These are phyloP conservation scores for Anguilla marmorata DNA, from an alignment of 2,797 vertebrate genomes.

Conservation along the genomic window DNA sequence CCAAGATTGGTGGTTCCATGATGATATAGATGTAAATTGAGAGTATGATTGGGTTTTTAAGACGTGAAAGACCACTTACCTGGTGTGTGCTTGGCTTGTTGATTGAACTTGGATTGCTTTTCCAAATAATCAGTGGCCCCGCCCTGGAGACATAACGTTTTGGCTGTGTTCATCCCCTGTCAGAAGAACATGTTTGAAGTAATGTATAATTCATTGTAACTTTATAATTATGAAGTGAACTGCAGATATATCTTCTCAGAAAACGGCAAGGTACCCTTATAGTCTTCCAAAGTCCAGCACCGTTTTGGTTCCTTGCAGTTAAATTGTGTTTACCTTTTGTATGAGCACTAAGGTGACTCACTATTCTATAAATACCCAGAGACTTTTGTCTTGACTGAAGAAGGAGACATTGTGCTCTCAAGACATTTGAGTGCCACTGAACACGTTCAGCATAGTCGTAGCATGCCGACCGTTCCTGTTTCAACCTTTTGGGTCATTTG, in stretches of 20 bases:
- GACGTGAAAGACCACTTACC: too few relatives aligned
- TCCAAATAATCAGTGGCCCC: neutral
- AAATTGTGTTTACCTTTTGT: conserved; percentile 20
- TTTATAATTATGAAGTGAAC: neutral
- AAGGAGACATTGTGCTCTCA: neutral
- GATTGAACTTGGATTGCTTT: neutral
- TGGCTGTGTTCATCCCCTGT: neutral
- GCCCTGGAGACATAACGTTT: neutral
- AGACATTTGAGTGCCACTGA: neutral
- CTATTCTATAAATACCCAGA: neutral
- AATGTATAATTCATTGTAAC: neutral
- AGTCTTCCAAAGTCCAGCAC: neutral
- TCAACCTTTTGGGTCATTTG: neutral
- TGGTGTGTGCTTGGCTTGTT: neutral
- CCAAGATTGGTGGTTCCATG: neutral
- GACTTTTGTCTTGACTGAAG: conserved; percentile 1
- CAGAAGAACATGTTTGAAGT: neutral
- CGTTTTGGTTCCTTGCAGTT: neutral
- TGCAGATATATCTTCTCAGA: neutral
- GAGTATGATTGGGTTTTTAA: too few relatives aligned
- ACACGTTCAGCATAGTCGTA: neutral
- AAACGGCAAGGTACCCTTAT: neutral
- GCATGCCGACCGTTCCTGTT: too few relatives aligned
- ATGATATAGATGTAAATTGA: too few relatives aligned
- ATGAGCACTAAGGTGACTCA: conserved; percentile 15